Base-by-base conservation (phyloP, 2,797 vertebrate genomes). In the Galago senegalensis region DNA sequence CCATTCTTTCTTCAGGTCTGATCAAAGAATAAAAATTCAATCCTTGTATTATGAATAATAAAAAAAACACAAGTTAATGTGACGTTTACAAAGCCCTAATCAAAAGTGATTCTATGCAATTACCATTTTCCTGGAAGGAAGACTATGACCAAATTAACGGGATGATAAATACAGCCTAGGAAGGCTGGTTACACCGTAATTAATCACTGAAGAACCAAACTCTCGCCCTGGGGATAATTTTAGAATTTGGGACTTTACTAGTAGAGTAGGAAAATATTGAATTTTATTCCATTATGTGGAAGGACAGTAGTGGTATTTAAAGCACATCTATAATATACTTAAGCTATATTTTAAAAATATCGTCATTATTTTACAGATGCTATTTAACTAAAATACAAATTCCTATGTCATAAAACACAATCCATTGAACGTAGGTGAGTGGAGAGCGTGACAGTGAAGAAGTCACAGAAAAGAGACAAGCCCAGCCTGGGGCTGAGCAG, bases 311-410 rank as follows among this genome's bases (percentile, higher is more conserved):
- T 60, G n/a, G 56, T 49, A 63, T 81, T 96, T 88, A 60, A 43
- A 76, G 46, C 31, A 82, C 7, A 49, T 56, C 60, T 58, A 18
- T 37, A 61, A 76, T 86, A 40, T 80, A 61, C 27, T 40, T 70
- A 75, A 76, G 81, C 46, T 87, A 40, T 34, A 65, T 94, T 88
- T 95, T 40, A 53, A 88, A 79, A 93, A 81, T n/a, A 73, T 84
- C 84, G 76, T 89, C 40, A 92, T 80, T 95, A 90, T 87, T 92
- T 97, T 89, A 82, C 79, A 87, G 92, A 88, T 73, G 83, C 73
- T 87, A 11, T 89, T 89, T 80, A 83, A 75, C n/a, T 72, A 90
- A 87, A 96, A 91, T 60, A 87, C 27, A 94, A 93, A 72, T 60
- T 34, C 58, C 43, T 77, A 6, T 34, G 29, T 60, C 69, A 92